A percentile compares a stretch with the other conserved stretches of the same genome.
Evolutionary conservation across 2,888 invertebrate species (phyloP).

Genomic region (Fissipunctia ypsillon): DNA sequence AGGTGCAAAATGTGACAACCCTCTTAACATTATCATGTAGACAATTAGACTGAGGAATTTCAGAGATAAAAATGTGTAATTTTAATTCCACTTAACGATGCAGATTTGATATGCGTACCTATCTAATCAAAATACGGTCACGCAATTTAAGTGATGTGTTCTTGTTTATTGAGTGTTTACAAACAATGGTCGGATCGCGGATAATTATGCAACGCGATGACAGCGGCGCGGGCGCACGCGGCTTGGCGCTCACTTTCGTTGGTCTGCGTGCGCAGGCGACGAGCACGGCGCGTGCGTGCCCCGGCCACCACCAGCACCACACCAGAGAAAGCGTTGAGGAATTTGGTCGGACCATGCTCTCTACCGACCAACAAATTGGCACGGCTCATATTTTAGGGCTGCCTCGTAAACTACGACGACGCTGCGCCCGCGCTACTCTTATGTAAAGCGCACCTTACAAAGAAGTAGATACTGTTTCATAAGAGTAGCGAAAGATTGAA

Average conservation of each 20-base stretch:
- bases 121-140: slow-evolving; percentile 83
- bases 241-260: slow-evolving; percentile 88
- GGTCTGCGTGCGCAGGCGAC: slow-evolving; percentile 74
- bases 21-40: slow-evolving; percentile 65
- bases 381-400: slow-evolving; percentile 67
- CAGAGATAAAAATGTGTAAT: slow-evolving; percentile 68
- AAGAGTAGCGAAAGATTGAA: neutral
- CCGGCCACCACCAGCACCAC: slow-evolving; percentile 66
- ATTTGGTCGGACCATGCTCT: slow-evolving; percentile 83
- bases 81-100: slow-evolving; percentile 67
- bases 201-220: slow-evolving; percentile 89
- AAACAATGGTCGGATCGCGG: slow-evolving; percentile 87
- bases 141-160: slow-evolving; percentile 81
- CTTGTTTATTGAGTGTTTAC: slow-evolving; percentile 87
- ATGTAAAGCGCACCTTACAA: slow-evolving; percentile 7
- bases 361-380: slow-evolving; percentile 71
- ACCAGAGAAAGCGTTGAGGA: slow-evolving; percentile 89
- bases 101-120: slow-evolving; percentile 66
- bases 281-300: slow-evolving; percentile 65
- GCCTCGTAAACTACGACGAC: slow-evolving; percentile 36
- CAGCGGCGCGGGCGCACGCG: slow-evolving; percentile 80
- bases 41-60: slow-evolving; percentile 65
- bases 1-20: no score
- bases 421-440: slow-evolving; percentile 11
- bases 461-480: slow-evolving; percentile 19